Percentiles rank a stretch among this genome's conserved stretches.
Conservation (phyloP, 2,113 vertebrate species). For the Catharus minimus region DNA sequence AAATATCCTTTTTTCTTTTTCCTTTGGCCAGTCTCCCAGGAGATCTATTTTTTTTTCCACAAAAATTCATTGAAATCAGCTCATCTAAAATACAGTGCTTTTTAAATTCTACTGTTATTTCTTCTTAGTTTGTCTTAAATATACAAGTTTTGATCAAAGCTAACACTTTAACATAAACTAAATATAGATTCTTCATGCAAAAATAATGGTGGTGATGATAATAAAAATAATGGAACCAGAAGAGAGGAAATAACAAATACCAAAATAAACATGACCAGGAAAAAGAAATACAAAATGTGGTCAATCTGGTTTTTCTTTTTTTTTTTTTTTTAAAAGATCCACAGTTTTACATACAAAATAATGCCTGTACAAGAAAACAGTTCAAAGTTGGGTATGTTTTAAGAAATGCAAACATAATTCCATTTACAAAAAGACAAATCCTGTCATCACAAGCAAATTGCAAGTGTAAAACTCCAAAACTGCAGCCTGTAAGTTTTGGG, state of each 20-base stretch:
- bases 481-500: background rate
- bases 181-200: background rate
- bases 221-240: background rate
- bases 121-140: background rate
- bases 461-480: background rate
- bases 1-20: background rate
- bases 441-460: background rate
- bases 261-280: rapidly evolving
- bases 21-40: background rate
- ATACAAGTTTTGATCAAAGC: background rate
- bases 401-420: background rate
- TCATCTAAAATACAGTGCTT: rapidly evolving
- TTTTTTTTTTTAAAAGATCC: background rate
- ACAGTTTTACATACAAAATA: background rate
- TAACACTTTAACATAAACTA: background rate
- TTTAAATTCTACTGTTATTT: background rate
- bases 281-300: background rate
- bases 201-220: background rate
- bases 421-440: background rate
- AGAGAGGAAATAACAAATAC: background rate
- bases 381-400: background rate
- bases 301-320: background rate
- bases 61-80: background rate
- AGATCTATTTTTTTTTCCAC: background rate
- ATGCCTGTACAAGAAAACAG: background rate